Conservation (phyloP, 1,140 invertebrate genomes). For the Cataglyphis hispanica region DNA sequence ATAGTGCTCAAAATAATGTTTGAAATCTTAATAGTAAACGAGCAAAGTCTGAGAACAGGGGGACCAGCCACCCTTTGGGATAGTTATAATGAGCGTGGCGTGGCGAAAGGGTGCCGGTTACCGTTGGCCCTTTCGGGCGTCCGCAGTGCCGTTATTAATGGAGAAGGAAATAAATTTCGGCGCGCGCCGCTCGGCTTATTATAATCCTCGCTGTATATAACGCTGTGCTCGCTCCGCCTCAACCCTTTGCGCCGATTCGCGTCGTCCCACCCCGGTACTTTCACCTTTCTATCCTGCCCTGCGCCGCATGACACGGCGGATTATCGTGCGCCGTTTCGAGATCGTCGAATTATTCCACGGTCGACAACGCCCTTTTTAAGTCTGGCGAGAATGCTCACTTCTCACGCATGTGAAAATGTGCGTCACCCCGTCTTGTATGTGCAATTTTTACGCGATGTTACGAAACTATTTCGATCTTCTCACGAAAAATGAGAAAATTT, state of each 20-base stretch:
- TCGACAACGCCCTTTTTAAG: conserved; percentile 42
- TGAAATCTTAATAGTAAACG: conserved; percentile 5
- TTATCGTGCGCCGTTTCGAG: conserved; percentile 63
- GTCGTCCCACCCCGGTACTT: background rate
- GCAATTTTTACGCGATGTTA: background rate
- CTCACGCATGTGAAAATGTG: conserved; percentile 41
- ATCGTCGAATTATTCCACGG: conserved; percentile 66
- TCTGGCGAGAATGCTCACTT: conserved; percentile 63
- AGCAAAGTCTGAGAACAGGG: background rate
- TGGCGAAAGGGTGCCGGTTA: conserved; percentile 65
- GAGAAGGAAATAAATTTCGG: conserved; percentile 76
- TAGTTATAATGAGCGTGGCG: conserved; percentile 68
- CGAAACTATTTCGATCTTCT: background rate
- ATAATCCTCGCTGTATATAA: conserved; percentile 71
- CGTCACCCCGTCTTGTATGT: background rate
- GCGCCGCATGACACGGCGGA: conserved; percentile 60
- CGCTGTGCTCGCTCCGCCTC: conserved; percentile 35
- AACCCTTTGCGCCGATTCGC: conserved; percentile 21
- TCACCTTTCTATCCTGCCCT: conserved; percentile 13
- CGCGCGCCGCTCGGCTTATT: conserved; percentile 67
- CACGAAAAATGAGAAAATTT: background rate
- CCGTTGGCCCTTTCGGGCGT: conserved; percentile 38
- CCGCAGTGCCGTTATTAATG: conserved; percentile 69
- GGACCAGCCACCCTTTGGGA: conserved; percentile 33
- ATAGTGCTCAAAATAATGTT: background rate